Conservation (phyloP, 2,113 vertebrate species). For the Vulpes lagopus region DNA sequence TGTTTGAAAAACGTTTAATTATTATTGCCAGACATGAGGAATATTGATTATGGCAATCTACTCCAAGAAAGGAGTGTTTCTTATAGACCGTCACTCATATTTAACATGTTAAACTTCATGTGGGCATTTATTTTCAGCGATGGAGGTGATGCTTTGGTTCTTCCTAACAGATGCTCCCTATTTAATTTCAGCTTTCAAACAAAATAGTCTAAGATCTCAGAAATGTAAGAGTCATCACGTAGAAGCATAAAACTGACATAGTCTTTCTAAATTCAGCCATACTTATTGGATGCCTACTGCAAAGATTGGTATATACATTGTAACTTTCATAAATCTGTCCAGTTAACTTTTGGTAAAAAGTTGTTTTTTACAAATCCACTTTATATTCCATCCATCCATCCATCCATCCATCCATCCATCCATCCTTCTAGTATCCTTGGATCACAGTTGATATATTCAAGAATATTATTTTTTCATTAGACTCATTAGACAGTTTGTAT, state of each 20-base stretch:
- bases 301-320: not conserved
- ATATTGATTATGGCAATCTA: fast-evolving
- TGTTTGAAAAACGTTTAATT: not conserved
- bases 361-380: not conserved
- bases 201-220: not conserved
- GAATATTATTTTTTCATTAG: not conserved
- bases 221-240: not conserved
- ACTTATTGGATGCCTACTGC: not conserved
- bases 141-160: not conserved
- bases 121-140: not conserved
- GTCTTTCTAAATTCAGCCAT: not conserved
- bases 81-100: not conserved
- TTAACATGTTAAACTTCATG: fast-evolving
- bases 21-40: too few species aligned
- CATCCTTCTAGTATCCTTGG: not conserved
- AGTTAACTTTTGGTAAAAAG: not conserved
- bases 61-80: not conserved
- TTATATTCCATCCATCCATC: not conserved
- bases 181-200: not conserved
- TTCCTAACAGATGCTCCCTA: not conserved
- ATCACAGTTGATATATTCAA: not conserved
- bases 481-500: not conserved
- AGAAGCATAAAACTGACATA: not conserved
- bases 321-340: not conserved
- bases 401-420: not conserved